Evolutionary conservation across 2,888 invertebrate species (phyloP).

Genomic region (Volucella zonaria): DNA sequence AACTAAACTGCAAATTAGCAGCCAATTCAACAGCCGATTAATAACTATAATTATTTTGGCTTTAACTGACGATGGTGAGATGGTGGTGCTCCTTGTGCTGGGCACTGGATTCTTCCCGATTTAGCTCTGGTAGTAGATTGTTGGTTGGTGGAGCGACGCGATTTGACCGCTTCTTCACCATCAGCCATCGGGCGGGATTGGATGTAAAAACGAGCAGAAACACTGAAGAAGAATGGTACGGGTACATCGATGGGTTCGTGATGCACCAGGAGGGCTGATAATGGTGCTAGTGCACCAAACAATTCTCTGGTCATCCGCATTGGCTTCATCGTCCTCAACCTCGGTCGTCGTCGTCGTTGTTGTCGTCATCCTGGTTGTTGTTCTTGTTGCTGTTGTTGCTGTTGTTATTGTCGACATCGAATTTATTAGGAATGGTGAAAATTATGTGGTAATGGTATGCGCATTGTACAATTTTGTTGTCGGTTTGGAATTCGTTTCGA

Average conservation of each 20-base stretch:
- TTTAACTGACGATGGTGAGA: slow-evolving; percentile 74
- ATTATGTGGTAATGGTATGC: slow-evolving; percentile 74
- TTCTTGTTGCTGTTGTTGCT: not conserved
- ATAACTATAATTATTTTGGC: slow-evolving; percentile 83
- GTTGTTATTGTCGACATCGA: slow-evolving; percentile 36
- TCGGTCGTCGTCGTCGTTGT: slow-evolving; percentile 18
- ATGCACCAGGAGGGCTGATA: slow-evolving; percentile 68
- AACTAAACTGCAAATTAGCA: slow-evolving; percentile 87
- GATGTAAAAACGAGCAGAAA: slow-evolving; percentile 24
- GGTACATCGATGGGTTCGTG: slow-evolving; percentile 47
- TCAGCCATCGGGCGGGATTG: slow-evolving; percentile 42
- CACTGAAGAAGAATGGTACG: slow-evolving; percentile 25
- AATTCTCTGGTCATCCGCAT: slow-evolving; percentile 33
- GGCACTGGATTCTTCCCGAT: slow-evolving; percentile 1
- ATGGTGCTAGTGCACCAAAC: slow-evolving; percentile 54
- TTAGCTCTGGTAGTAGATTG: slow-evolving; percentile 26
- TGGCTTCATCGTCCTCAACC: slow-evolving; percentile 9
- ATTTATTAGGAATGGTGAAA: slow-evolving; percentile 74
- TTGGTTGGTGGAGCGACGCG: slow-evolving; percentile 42
- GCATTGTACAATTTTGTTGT: slow-evolving; percentile 73
- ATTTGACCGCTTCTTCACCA: slow-evolving; percentile 69
- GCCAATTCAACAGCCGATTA: slow-evolving; percentile 85
- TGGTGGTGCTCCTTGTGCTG: slow-evolving; percentile 70
- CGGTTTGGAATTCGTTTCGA: slow-evolving; percentile 63
- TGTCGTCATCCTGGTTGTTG: slow-evolving; percentile 23